A percentile compares a stretch with the other conserved stretches of the same genome.
Evolutionary conservation across 2,888 invertebrate species (phyloP).

Genomic region (Erannis defoliaria): DNA sequence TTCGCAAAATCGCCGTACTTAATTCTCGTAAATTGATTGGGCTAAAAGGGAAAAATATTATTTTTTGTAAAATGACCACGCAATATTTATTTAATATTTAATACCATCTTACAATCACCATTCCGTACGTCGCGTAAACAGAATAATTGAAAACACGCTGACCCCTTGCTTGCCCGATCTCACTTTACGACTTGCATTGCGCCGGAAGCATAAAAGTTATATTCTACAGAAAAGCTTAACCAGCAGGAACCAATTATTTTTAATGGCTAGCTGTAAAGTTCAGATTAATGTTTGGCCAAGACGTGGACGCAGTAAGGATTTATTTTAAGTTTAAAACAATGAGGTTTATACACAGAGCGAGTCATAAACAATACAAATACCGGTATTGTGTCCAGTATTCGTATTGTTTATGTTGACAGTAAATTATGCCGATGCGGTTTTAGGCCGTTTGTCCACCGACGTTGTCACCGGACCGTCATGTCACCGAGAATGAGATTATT

Average conservation of each 20-base stretch:
- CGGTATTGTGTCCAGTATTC: no score
- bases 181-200: conserved; percentile 52
- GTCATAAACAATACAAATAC: no score
- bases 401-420: no score
- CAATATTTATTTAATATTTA: no score
- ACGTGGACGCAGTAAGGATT: conserved; percentile 6
- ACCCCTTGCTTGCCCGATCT: conserved; percentile 46
- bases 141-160: conserved; percentile 27
- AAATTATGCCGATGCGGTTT: no score
- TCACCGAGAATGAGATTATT: no score
- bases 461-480: no score
- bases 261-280: conserved; percentile 28
- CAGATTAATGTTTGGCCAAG: conserved; percentile 21
- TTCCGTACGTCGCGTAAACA: neutral
- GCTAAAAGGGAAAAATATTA: no score
- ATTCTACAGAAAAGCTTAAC: conserved; percentile 34
- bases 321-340: conserved; percentile 2
- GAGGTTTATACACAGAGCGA: neutral
- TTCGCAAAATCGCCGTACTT: no score
- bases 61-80: no score
- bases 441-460: no score
- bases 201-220: conserved; percentile 40
- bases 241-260: conserved; percentile 33
- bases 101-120: neutral
- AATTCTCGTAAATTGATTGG: no score